Evolutionary conservation across 2,113 vertebrate species (phyloP).

Genomic region (Catharus minimus): DNA sequence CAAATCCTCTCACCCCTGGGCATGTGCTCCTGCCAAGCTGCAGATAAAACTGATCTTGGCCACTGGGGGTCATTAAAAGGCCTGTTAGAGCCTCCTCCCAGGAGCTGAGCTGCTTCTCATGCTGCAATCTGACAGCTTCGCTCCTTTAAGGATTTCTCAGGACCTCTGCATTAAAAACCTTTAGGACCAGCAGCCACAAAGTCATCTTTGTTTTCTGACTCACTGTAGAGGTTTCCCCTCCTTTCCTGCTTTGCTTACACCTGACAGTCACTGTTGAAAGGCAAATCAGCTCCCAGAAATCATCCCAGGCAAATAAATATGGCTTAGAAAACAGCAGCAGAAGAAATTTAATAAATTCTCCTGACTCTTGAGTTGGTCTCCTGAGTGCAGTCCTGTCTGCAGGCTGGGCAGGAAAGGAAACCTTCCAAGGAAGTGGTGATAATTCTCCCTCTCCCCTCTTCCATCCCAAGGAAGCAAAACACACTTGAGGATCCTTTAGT

Average conservation of each 20-base stretch:
- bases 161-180: neutral
- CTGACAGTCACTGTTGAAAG: neutral
- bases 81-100: constrained; percentile 39
- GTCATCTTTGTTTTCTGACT: neutral
- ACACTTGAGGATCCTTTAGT: neutral
- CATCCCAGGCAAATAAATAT: neutral
- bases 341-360: neutral
- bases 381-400: neutral
- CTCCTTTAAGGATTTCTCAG: neutral
- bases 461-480: neutral
- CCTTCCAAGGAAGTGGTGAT: neutral
- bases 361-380: neutral
- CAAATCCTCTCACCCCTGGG: neutral
- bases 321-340: neutral
- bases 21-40: neutral
- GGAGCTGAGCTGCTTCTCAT: neutral
- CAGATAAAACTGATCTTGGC: constrained; percentile 33
- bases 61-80: constrained; percentile 67
- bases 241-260: neutral
- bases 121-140: neutral
- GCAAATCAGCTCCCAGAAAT: neutral
- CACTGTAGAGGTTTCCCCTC: neutral
- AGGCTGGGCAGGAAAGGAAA: neutral
- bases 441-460: neutral
- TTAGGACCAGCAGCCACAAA: neutral